A percentile compares a stretch with the other conserved stretches of the same genome.
Conservation (phyloP, 1,140 invertebrate genomes). For the Cepaea nemoralis region DNA sequence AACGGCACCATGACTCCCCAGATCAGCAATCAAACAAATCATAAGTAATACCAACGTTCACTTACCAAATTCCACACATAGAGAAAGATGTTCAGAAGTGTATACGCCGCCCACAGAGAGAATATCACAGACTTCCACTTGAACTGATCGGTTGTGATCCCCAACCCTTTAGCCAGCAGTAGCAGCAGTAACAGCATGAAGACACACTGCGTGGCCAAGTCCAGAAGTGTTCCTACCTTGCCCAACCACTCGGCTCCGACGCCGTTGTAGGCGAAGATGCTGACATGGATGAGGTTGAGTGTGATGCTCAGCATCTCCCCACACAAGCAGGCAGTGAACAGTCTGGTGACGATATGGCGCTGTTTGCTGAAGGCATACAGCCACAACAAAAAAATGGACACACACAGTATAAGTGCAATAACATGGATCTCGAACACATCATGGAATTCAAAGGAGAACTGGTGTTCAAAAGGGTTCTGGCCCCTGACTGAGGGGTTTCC, state of each 20-base stretch:
- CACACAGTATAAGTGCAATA: constrained; percentile 88
- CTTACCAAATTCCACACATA: constrained; percentile 96
- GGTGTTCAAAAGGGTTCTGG: constrained; percentile 87
- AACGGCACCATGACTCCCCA: too few species aligned
- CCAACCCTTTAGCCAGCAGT: constrained; percentile 95
- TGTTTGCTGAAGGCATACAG: constrained; percentile 88
- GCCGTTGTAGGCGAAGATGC: constrained; percentile 91
- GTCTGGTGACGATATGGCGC: constrained; percentile 89
- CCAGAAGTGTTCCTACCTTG: constrained; percentile 90
- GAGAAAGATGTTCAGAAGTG: constrained; percentile 88
- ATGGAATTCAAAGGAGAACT: constrained; percentile 92
- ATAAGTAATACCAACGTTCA: too few species aligned
- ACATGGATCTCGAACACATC: constrained; percentile 93
- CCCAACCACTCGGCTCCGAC: constrained; percentile 84
- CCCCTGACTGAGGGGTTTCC: constrained; percentile 83
- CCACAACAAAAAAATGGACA: constrained; percentile 86
- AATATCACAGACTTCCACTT: constrained; percentile 88
- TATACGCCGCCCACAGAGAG: constrained; percentile 91
- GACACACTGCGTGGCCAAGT: constrained; percentile 90
- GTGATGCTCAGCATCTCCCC: constrained; percentile 88
- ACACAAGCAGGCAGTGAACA: constrained; percentile 88
- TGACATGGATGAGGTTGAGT: constrained; percentile 88
- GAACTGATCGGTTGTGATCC: constrained; percentile 89
- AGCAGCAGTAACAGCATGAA: constrained; percentile 95
- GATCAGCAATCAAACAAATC: too few species aligned